A percentile compares a stretch with the other conserved stretches of the same genome.
Evolutionary conservation across 1,140 invertebrate species (phyloP).

Genomic region (Brachionus manjavacas): DNA sequence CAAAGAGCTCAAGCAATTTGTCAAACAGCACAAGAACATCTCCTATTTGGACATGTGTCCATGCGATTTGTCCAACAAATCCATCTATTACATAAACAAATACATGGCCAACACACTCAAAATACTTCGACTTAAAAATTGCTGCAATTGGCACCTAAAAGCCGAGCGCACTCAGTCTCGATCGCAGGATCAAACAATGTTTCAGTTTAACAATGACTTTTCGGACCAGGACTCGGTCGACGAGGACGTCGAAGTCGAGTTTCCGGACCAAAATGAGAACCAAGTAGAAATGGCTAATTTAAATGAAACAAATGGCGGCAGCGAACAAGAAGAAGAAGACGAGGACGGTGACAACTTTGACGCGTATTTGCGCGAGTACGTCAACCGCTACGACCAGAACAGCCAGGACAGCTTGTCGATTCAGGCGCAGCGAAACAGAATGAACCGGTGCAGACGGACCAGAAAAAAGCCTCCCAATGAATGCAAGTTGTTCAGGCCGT

Average conservation of each 20-base stretch:
- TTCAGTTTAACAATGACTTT: constrained; percentile 29
- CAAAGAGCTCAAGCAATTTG: constrained; percentile 1
- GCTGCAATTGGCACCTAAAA: constrained; percentile 22
- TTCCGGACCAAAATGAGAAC: background rate
- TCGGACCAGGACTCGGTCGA: constrained; percentile 4
- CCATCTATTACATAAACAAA: background rate
- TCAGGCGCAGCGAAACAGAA: background rate
- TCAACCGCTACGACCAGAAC: constrained; percentile 5
- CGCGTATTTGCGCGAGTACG: constrained; percentile 35
- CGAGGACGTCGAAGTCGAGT: background rate
- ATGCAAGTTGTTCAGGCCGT: background rate
- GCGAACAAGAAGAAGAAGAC: constrained; percentile 18
- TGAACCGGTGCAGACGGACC: background rate
- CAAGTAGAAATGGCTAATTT: background rate
- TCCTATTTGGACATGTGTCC: constrained; percentile 11
- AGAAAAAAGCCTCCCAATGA: background rate
- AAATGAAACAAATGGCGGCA: background rate
- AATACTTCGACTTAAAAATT: background rate
- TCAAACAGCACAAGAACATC: constrained; percentile 30
- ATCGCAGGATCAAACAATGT: background rate
- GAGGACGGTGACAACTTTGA: constrained; percentile 40
- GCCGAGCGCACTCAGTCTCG: background rate
- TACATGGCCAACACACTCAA: background rate
- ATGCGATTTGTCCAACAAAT: background rate
- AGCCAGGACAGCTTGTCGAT: background rate